Evolutionary conservation across 2,888 invertebrate genomes (phyloP).

Genomic region (Osmoderma eremita): DNA sequence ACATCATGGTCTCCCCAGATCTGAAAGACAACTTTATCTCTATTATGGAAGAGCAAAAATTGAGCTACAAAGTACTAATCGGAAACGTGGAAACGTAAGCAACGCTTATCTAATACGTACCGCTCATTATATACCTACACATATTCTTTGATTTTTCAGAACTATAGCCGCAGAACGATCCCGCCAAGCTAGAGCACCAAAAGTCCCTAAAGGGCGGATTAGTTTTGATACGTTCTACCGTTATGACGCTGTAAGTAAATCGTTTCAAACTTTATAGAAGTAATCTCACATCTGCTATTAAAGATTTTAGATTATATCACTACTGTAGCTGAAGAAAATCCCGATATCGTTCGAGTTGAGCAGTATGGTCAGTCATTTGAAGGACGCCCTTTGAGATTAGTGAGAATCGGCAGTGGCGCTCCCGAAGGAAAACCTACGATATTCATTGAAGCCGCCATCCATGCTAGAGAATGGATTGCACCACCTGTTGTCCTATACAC

Average conservation of each 20-base stretch:
- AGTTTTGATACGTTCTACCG: constrained; percentile 64
- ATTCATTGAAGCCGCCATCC: constrained; percentile 71
- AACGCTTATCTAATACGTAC: neutral
- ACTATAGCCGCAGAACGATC: constrained; percentile 38
- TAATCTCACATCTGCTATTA: no score
- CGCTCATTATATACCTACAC: neutral
- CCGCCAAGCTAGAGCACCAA: constrained; percentile 50
- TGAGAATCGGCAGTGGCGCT: constrained; percentile 70
- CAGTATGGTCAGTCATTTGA: constrained; percentile 68
- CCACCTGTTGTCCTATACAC: constrained; percentile 73
- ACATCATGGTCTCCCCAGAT: constrained; percentile 60
- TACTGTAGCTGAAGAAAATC: constrained; percentile 63
- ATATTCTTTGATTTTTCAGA: constrained; percentile 21
- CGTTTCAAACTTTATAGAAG: constrained; percentile 2
- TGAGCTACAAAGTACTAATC: constrained; percentile 23
- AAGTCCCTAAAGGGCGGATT: constrained; percentile 60
- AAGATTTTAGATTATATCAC: constrained; percentile 62
- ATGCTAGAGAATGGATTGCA: constrained; percentile 78
- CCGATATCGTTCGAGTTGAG: constrained; percentile 63
- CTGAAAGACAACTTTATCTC: constrained; percentile 45
- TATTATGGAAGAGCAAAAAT: constrained; percentile 56
- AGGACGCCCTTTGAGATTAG: constrained; percentile 63
- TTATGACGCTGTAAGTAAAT: constrained; percentile 54
- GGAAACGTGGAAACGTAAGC: constrained; percentile 42
- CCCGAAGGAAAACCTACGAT: constrained; percentile 67